Evolutionary conservation across 2,113 vertebrate genomes (phyloP).

Genomic region (Phoenicopterus ruber): DNA sequence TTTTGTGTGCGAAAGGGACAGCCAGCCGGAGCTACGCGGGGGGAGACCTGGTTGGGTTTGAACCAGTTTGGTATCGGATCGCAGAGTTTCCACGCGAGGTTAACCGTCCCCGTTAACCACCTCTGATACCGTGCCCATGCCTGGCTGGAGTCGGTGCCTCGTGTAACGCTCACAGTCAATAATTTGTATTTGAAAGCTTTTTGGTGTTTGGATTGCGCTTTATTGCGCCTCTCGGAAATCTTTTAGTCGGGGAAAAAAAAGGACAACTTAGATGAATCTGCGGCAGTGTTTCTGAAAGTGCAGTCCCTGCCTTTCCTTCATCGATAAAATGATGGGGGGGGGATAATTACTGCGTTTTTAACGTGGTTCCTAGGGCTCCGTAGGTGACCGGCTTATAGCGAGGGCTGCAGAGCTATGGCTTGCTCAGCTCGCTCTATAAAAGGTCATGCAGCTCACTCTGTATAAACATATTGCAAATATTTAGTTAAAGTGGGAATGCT

Average conservation of each 20-base stretch:
- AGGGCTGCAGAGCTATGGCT: background rate
- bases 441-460: background rate
- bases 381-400: background rate
- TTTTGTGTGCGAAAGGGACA: background rate
- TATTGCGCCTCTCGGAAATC: background rate
- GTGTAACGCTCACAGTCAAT: fast-evolving
- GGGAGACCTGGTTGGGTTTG: background rate
- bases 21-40: fast-evolving
- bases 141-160: background rate
- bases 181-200: background rate
- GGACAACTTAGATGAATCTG: background rate
- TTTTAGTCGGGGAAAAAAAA: background rate
- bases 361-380: background rate
- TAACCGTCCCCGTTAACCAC: background rate
- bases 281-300: background rate
- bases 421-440: background rate
- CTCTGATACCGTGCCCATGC: background rate
- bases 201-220: background rate
- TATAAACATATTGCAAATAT: conserved; percentile 26
- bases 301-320: background rate
- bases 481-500: conserved; percentile 3
- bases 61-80: background rate
- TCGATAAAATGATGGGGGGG: fast-evolving
- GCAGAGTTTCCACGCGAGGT: background rate
- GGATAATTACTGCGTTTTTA: background rate